phyloP scores from a whole-genome alignment of 2,888 invertebrate species.

The Hirtodrosophila histrioides region DNA sequence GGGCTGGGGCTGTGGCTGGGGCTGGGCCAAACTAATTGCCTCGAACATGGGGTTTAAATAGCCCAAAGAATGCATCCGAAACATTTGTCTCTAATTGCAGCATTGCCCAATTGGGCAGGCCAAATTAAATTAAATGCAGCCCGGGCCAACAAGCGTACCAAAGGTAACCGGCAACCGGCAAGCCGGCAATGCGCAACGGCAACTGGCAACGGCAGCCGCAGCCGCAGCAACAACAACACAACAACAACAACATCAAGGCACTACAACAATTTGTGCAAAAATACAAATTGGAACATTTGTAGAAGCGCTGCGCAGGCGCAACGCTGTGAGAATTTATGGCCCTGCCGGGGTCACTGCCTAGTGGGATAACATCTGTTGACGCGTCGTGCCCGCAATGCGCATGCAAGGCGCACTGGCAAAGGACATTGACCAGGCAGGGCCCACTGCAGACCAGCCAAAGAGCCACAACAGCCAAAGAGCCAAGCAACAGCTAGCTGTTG shows the following conservation, averaged over 20 bases:
- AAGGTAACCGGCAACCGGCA: slow-evolving; percentile 11
- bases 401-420: slow-evolving; percentile 67
- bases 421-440: slow-evolving; percentile 69
- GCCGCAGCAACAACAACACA: slow-evolving; percentile 25
- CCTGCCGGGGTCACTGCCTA: slow-evolving; percentile 75
- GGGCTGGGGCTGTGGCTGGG: slow-evolving; percentile 15
- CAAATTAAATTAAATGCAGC: slow-evolving; percentile 79
- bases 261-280: slow-evolving; percentile 76
- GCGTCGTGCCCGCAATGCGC: slow-evolving; percentile 78
- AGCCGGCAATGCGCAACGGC: slow-evolving; percentile 30
- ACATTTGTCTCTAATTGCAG: slow-evolving; percentile 81
- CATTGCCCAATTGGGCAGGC: slow-evolving; percentile 77
- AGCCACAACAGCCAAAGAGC: slow-evolving; percentile 12
- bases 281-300: slow-evolving; percentile 81
- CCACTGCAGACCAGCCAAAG: slow-evolving; percentile 18
- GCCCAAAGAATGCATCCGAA: slow-evolving; percentile 71
- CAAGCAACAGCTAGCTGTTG: slow-evolving; percentile 19
- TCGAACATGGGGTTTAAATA: slow-evolving; percentile 73
- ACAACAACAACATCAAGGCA: slow-evolving; percentile 23
- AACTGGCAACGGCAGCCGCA: slow-evolving; percentile 27
- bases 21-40: slow-evolving; percentile 70
- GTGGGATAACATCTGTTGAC: slow-evolving; percentile 78
- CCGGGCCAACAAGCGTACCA: slow-evolving; percentile 42
- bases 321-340: slow-evolving; percentile 79
- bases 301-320: slow-evolving; percentile 45